Conservation (phyloP, 2,797 vertebrate genomes). For the Buphagus erythrorhynchus region DNA sequence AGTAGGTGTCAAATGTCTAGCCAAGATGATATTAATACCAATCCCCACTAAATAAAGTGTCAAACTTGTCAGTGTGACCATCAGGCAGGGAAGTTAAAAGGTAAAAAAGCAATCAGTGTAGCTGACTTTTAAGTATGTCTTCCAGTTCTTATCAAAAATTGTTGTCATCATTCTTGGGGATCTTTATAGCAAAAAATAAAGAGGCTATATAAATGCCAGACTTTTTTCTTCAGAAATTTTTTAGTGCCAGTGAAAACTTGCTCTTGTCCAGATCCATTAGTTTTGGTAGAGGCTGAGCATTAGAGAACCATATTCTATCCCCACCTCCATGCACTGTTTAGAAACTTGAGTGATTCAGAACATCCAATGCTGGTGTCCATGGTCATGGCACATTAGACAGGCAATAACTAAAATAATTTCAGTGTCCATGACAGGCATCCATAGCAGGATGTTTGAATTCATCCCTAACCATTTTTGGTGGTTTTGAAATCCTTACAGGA, state of each 20-base stretch:
- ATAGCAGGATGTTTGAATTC: background rate
- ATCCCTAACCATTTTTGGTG: background rate
- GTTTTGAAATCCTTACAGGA: background rate
- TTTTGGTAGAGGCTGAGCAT: background rate
- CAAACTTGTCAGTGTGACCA: constrained; percentile 10
- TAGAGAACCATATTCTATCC: background rate
- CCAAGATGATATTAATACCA: constrained; percentile 27
- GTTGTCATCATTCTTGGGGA: background rate
- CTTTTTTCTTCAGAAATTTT: background rate
- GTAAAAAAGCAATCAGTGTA: constrained; percentile 20
- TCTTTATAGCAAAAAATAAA: background rate
- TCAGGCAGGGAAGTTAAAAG: constrained; percentile 19
- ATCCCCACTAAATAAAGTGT: constrained; percentile 10
- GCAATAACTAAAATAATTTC: background rate
- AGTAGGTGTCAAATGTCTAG: background rate
- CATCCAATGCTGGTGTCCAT: background rate
- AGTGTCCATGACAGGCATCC: background rate
- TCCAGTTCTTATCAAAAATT: background rate
- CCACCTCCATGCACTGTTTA: background rate
- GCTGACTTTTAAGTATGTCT: background rate
- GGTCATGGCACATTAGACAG: background rate
- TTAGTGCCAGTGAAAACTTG: background rate
- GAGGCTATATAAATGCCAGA: background rate
- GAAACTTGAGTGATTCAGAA: background rate
- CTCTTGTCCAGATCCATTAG: background rate